Evolutionary conservation across 2,888 invertebrate species (phyloP).

Genomic region (Idaea aversata): DNA sequence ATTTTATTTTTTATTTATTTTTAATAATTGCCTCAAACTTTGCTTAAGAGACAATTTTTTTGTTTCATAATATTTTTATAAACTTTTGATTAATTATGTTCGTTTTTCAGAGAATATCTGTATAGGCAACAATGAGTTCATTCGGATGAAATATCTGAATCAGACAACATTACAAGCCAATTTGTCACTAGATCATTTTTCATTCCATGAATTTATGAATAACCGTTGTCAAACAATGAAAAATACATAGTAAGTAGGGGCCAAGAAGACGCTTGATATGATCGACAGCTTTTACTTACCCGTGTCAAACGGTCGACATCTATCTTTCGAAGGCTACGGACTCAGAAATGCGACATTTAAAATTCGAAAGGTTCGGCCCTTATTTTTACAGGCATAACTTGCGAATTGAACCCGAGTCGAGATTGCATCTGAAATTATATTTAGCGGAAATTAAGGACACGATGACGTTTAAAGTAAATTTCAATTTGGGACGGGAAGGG

Average conservation of each 20-base stretch:
- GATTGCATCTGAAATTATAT: constrained; percentile 73
- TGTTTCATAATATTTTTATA: background rate
- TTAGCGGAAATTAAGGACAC: constrained; percentile 72
- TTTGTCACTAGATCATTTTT: background rate
- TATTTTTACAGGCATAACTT: constrained; percentile 35
- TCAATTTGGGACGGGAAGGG: constrained; percentile 65
- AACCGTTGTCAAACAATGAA: constrained; percentile 37
- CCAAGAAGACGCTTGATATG: constrained; percentile 31
- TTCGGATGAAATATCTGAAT: background rate
- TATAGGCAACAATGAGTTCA: background rate
- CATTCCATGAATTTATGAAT: constrained; percentile 19
- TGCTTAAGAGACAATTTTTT: background rate
- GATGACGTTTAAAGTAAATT: constrained; percentile 69
- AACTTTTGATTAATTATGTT: background rate
- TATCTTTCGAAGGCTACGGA: constrained; percentile 45
- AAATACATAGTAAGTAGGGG: constrained; percentile 30
- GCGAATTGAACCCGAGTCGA: constrained; percentile 60
- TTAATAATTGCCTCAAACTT: too few relatives aligned
- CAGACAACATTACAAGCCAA: background rate
- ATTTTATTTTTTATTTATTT: too few relatives aligned
- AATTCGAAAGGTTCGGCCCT: constrained; percentile 24
- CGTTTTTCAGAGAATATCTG: background rate
- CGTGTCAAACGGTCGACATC: constrained; percentile 46
- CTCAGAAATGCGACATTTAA: constrained; percentile 30
- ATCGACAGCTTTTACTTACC: constrained; percentile 45